phyloP scores from a whole-genome alignment of 2,113 vertebrate species.

The Pachyramphus minor region DNA sequence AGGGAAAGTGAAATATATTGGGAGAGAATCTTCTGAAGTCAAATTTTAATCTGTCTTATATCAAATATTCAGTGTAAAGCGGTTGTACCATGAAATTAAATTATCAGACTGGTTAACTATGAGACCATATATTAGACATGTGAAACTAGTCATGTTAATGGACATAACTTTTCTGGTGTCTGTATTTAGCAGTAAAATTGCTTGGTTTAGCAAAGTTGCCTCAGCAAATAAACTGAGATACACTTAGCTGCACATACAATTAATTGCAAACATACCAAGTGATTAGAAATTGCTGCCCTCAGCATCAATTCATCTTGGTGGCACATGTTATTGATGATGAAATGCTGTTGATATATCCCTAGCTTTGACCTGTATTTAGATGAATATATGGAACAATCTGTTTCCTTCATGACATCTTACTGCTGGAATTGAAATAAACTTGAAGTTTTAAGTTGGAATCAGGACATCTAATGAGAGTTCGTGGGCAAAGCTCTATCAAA shows the following conservation, averaged over 20 bases:
- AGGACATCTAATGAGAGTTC: slow-evolving; percentile 39
- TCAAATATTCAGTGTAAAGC: not conserved
- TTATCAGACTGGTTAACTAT: slow-evolving; percentile 31
- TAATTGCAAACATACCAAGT: slow-evolving; percentile 5
- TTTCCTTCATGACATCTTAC: not conserved
- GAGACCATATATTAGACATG: not conserved
- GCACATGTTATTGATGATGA: not conserved
- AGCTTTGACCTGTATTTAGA: not conserved
- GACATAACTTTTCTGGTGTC: not conserved
- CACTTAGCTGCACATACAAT: not conserved
- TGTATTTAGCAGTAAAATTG: not conserved
- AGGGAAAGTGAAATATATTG: not conserved
- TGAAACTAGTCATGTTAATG: not conserved
- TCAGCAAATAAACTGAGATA: not conserved
- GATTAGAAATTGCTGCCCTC: not conserved
- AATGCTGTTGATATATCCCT: not conserved
- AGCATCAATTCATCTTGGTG: not conserved
- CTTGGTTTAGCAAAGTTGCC: not conserved
- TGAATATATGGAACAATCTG: not conserved
- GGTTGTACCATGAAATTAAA: slow-evolving; percentile 25
- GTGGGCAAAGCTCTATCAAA: slow-evolving; percentile 38
- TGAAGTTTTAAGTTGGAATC: slow-evolving; percentile 20
- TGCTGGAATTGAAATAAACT: slow-evolving; percentile 14
- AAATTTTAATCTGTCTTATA: not conserved
- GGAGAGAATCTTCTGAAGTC: not conserved